A percentile compares a stretch with the other conserved stretches of the same genome.
These are phyloP conservation scores for Tricholauxania praeusta DNA, from an alignment of 2,888 invertebrate species.

Conservation along the genomic window DNA sequence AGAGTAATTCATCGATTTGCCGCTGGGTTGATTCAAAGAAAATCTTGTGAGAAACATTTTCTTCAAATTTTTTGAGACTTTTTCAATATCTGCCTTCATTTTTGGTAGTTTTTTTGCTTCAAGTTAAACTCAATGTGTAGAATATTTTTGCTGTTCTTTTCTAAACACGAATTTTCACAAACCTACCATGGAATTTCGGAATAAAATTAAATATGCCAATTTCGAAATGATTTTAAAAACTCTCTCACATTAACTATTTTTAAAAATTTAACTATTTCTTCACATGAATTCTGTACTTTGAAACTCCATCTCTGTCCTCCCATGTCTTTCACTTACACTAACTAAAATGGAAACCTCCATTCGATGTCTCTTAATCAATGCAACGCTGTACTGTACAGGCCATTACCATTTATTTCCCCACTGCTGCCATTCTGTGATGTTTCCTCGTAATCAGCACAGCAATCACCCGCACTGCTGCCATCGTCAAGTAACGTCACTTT, in stretches of 20 bases:
- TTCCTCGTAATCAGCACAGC: slow-evolving; percentile 37
- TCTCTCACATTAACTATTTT: not conserved
- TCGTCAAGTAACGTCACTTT: slow-evolving; percentile 59
- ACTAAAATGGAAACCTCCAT: slow-evolving; percentile 53
- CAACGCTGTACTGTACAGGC: slow-evolving; percentile 45
- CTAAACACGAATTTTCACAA: too few species aligned
- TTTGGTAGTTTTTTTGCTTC: too few species aligned
- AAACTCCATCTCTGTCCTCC: not conserved
- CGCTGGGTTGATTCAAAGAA: too few species aligned
- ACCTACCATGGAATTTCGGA: too few species aligned
- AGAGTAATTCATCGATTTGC: too few species aligned
- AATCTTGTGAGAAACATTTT: too few species aligned
- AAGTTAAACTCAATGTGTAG: too few species aligned
- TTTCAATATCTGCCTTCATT: too few species aligned
- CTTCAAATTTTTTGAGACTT: too few species aligned
- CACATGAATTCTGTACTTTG: not conserved
- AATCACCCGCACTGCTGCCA: slow-evolving; percentile 50
- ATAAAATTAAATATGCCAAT: too few species aligned
- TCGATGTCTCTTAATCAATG: slow-evolving; percentile 54
- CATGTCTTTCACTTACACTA: not conserved
- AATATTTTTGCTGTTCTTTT: too few species aligned
- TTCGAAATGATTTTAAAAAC: too few species aligned
- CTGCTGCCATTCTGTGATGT: slow-evolving; percentile 26
- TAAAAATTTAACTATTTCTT: not conserved
- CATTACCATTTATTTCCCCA: slow-evolving; percentile 38